phyloP scores from a whole-genome alignment of 30 jellyfish, hydroid and myxozoan species.

The Pelagia noctiluca region DNA sequence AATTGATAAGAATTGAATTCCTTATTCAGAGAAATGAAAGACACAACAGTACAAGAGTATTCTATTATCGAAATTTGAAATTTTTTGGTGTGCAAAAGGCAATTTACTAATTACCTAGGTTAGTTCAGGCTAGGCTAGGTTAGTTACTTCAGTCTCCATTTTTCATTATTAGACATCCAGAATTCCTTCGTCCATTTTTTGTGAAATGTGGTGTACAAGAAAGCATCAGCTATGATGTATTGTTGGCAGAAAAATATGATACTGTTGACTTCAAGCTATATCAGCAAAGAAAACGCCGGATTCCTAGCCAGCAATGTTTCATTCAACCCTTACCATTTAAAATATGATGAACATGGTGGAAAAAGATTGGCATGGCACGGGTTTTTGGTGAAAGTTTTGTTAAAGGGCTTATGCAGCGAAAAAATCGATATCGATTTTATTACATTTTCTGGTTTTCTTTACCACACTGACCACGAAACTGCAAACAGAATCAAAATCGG shows the following conservation, averaged over 20 bases:
- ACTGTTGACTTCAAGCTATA: slow-evolving; percentile 3
- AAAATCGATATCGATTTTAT: no score
- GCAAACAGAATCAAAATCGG: no score
- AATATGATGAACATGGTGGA: neutral
- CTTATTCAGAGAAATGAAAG: neutral
- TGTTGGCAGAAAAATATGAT: neutral
- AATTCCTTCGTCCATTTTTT: slow-evolving; percentile 1
- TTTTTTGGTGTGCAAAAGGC: neutral
- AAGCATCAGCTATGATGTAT: slow-evolving; percentile 7
- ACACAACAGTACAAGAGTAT: neutral
- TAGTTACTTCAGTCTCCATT: neutral
- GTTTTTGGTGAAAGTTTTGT: neutral
- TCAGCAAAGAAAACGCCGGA: slow-evolving; percentile 4
- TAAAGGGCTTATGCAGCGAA: no score
- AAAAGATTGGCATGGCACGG: slow-evolving; percentile 3
- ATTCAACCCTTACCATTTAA: neutral
- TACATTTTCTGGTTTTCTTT: no score
- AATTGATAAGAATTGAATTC: neutral
- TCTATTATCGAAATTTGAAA: neutral
- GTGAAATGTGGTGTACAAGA: slow-evolving; percentile 12
- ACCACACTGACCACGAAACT: no score
- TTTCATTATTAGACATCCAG: slow-evolving; percentile 10
- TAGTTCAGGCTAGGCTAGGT: neutral
- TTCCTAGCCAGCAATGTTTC: neutral
- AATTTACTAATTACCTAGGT: neutral